Base-by-base conservation (phyloP, 2,113 vertebrate genomes). In the Callocephalon fimbriatum region DNA sequence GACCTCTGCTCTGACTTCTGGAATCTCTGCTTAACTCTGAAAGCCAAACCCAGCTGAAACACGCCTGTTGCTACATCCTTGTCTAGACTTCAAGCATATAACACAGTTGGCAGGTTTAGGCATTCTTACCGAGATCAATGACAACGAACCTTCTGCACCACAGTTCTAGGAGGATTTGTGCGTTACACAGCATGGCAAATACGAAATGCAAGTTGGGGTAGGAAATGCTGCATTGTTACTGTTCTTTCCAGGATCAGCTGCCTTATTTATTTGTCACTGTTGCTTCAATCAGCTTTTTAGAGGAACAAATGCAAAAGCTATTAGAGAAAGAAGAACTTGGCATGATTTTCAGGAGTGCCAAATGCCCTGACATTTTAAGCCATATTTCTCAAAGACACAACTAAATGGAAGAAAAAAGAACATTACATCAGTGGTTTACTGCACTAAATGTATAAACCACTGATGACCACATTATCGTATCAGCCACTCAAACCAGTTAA, bases 51-150 rank as follows among this genome's bases (percentile, higher is more conserved):
- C 94, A 92, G 86, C 91, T 93, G 94, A 80, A 83, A 70, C 63
- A 27, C 0, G 15, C 15, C 1, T 26, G 67, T 94, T 97, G 93
- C 91, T 63, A 44, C 95, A 94, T 88, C 86, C 31, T 61, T 6
- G 88, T 91, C 95, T 91, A 86, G 88, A 94, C 89, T 53, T 53
- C 76, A 26, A 77, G 88, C 91, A 74, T 38, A 1, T 83, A 72
- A 53, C 94, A 91, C 91, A 95, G 58, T 88, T 95, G 96, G 88
- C 96, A 95, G 88, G 51, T 72, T 63, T 23, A 21, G 75, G 81
- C 61, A 1, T 47, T 93, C 92, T 81, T 66, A 70, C 70, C 4
- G 45, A 85, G 90, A 92, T 75, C 92, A 87, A 5, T 65, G 88
- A 76, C 82, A 73, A 68, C 45, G 7, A 82, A 77, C 70, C 35